Conservation (phyloP, 2,797 vertebrate genomes). For the Synaphobranchus kaupii region DNA sequence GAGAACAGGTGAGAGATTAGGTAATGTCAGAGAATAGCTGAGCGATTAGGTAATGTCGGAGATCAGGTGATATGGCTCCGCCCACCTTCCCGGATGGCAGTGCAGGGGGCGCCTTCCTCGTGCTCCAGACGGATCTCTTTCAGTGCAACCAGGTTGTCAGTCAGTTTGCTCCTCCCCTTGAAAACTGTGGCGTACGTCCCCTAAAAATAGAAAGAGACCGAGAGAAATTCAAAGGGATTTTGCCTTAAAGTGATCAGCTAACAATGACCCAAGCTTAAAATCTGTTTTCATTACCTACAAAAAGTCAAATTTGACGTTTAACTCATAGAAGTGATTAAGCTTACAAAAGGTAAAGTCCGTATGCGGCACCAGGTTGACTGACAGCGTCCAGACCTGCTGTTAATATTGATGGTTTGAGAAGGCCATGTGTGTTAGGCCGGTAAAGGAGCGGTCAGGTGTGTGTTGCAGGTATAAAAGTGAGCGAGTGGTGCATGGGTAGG, state of each 20-base stretch:
- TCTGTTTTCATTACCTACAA: neutral
- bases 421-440: neutral
- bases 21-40: neutral
- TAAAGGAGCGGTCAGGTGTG: neutral
- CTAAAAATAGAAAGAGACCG: slow-evolving; percentile 58
- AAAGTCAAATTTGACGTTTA: neutral
- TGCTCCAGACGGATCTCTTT: slow-evolving; percentile 98
- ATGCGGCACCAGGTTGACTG: neutral
- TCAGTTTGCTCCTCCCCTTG: slow-evolving; percentile 97
- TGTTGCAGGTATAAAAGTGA: neutral
- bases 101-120: slow-evolving; percentile 95
- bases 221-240: neutral
- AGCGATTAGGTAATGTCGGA: neutral
- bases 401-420: neutral
- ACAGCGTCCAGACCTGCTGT: no score
- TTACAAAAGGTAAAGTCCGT: neutral
- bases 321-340: neutral
- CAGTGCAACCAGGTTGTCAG: slow-evolving; percentile 95
- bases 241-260: neutral
- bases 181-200: slow-evolving; percentile 98
- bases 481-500: neutral
- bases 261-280: neutral
- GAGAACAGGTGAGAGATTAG: neutral
- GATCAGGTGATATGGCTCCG: neutral
- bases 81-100: slow-evolving; percentile 95